Evolutionary conservation across 2,888 invertebrate genomes (phyloP).

Genomic region (Hydrotaea diabolus): DNA sequence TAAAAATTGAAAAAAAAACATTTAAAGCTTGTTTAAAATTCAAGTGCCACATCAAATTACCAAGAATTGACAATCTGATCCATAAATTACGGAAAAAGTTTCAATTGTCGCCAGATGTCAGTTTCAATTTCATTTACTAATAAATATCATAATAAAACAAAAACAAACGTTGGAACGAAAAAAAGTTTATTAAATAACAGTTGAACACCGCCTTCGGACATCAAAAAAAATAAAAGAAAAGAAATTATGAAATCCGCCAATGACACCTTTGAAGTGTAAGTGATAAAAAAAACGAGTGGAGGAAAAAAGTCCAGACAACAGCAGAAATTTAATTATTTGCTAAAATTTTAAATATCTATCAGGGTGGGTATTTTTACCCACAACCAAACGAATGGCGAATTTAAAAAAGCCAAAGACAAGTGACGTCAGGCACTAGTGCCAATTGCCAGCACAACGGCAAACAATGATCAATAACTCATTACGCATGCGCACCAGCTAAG

Average conservation of each 20-base stretch:
- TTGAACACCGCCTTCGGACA: background rate
- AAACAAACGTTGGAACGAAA: background rate
- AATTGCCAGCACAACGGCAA: background rate
- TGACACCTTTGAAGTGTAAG: background rate
- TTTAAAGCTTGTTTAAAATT: background rate
- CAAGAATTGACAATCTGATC: background rate
- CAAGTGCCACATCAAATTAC: background rate
- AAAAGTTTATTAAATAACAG: background rate
- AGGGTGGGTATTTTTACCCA: background rate
- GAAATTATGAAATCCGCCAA: background rate
- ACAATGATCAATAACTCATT: background rate
- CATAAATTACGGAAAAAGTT: background rate
- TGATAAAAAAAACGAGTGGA: constrained; percentile 6
- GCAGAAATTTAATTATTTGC: background rate
- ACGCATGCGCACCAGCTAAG: background rate
- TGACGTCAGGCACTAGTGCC: background rate
- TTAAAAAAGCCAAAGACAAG: background rate
- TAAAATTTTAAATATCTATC: background rate
- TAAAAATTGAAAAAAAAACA: no score
- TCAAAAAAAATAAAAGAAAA: background rate
- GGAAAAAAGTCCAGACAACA: background rate
- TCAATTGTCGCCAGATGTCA: background rate
- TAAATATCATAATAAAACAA: background rate
- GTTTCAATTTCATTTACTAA: constrained; percentile 4
- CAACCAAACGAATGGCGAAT: background rate